These are phyloP conservation scores for Lobophora halterata DNA, from an alignment of 2,888 invertebrate species.

Conservation along the genomic window DNA sequence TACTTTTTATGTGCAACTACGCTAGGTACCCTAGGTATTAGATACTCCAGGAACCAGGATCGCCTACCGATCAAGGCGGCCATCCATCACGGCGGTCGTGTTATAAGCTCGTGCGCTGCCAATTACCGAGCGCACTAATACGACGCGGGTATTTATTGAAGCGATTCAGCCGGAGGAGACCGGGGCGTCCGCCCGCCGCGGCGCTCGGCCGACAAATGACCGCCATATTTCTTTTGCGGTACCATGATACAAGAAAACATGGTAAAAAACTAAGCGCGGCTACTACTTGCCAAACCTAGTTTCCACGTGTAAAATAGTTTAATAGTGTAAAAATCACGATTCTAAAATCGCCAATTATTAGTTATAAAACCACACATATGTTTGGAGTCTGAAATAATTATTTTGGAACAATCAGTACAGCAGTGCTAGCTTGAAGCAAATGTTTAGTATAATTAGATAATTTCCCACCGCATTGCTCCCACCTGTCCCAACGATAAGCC, in stretches of 20 bases:
- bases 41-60: too few species aligned
- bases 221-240: constrained; percentile 36
- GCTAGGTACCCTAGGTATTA: too few species aligned
- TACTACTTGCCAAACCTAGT: too few species aligned
- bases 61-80: constrained; percentile 13
- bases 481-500: constrained; percentile 18
- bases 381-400: too few species aligned
- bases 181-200: constrained; percentile 30
- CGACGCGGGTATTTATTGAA: constrained; percentile 21
- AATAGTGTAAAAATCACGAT: too few species aligned
- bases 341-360: too few species aligned
- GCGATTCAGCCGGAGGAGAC: constrained; percentile 17
- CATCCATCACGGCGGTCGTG: constrained; percentile 24
- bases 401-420: neutral
- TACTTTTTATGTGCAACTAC: too few species aligned
- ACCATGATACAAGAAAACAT: too few species aligned
- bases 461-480: too few species aligned
- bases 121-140: constrained; percentile 26
- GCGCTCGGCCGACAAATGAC: constrained; percentile 19
- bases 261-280: too few species aligned
- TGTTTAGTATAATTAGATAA: neutral
- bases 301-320: too few species aligned
- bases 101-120: constrained; percentile 28
- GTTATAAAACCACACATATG: too few species aligned
- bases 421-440: neutral